Base-by-base conservation (phyloP, 2,797 vertebrate species). In the Nasua narica region DNA sequence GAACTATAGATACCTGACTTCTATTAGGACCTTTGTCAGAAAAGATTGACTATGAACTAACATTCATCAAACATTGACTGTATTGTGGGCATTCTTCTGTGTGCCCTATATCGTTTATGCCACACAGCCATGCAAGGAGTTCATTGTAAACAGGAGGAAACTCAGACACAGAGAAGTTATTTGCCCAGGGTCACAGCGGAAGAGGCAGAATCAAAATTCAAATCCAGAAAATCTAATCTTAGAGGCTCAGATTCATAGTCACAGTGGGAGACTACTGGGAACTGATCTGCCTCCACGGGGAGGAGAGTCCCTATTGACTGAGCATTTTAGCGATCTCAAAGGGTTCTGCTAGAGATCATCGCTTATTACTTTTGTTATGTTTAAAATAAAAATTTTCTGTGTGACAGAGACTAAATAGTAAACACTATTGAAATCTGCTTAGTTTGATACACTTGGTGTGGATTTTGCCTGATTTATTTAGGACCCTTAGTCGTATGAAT, bases 391-490 rank as follows among this genome's bases (percentile, higher is more conserved):
- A 6, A 93, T 62, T 70, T 12, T 8, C 46, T 10, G 0, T 56
- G 94, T 83, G 69, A 83, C 5, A 60, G 16, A 40, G 2, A 65
- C 81, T 56, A 77, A 87, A 87, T 94, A 54, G 56, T 37, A 32
- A 87, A 54, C 16, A 52, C 19, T 79, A 76, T 81, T 46, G 25
- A 79, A 78, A 83, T 37, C 5, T 9, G 87, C 27, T 77, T 87
- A 54, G 21, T 12, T 96, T 35, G 65, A 88, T 43, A 19, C 72
- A 65, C 50, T 48, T 10, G 12, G 12, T 46, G 1, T 60, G 76
- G 56, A 81, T 79, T 74, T 87, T 70, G n/a, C 40, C 60, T 87
- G 46, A 83, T 83, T 87, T 96, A 90, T 95, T 96, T 78, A 54
- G 7, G 18, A 50, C 1, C 3, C 4, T 78, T 62, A 86, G 76